Conservation (phyloP, 2,797 vertebrate genomes). For the Lepilemur ruficaudatus region DNA sequence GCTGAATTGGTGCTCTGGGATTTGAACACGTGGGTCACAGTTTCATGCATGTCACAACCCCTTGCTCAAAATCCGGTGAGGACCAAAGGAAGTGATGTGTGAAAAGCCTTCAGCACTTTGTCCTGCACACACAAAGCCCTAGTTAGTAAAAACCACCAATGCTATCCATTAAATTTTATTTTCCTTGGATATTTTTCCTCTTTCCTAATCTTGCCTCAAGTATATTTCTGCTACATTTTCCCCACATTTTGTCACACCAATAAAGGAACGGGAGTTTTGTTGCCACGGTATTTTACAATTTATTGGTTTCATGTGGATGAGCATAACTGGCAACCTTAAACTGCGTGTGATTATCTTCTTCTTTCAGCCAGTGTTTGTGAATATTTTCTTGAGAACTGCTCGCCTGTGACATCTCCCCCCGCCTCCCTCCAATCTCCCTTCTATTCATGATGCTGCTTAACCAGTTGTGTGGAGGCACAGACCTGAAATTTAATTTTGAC, state of each 20-base stretch:
- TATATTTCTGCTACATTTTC: not conserved
- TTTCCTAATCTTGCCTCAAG: not conserved
- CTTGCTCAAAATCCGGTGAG: not conserved
- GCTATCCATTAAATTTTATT: not conserved
- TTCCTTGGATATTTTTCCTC: not conserved
- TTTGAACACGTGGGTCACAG: not conserved
- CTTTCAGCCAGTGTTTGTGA: not conserved
- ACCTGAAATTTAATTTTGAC: constrained; percentile 32
- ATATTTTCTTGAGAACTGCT: not conserved
- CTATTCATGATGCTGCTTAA: not conserved
- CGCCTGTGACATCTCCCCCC: not conserved
- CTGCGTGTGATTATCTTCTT: not conserved
- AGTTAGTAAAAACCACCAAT: not conserved
- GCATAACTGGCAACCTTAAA: not conserved
- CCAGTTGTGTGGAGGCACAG: not conserved
- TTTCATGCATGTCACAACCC: not conserved
- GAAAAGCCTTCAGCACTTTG: not conserved
- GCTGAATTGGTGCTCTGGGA: not conserved
- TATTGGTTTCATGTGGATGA: constrained; percentile 28
- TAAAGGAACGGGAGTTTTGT: not conserved
- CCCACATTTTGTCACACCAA: not conserved
- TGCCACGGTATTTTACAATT: not conserved
- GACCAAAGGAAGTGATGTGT: not conserved
- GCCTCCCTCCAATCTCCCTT: not conserved
- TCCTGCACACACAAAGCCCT: not conserved